Evolutionary conservation across 2,888 invertebrate species (phyloP).

Genomic region (Meganola albula): DNA sequence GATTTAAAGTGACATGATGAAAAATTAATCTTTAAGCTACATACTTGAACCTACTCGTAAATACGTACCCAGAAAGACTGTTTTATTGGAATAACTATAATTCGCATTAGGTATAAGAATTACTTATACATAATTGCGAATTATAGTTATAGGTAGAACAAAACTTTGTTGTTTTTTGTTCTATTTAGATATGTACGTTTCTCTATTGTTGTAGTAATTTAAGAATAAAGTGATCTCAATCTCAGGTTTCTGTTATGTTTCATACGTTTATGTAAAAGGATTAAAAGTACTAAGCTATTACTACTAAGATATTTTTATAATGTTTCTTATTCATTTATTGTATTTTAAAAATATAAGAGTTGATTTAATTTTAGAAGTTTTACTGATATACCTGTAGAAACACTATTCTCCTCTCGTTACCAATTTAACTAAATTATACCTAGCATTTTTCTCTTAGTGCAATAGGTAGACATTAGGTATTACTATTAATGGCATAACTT

Average conservation of each 20-base stretch:
- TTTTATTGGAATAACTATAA: constrained; percentile 1
- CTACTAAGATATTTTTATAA: constrained; percentile 1
- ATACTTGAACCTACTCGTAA: background rate
- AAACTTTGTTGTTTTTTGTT: constrained; percentile 1
- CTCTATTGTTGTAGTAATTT: constrained; percentile 2
- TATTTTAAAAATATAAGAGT: constrained; percentile 1
- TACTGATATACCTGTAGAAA: constrained; percentile 1
- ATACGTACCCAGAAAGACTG: background rate
- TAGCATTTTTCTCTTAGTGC: background rate
- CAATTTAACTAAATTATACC: constrained; percentile 1
- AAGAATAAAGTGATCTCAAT: constrained; percentile 1
- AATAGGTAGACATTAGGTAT: background rate
- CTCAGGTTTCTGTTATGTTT: background rate
- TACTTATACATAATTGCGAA: background rate
- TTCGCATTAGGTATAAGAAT: background rate
- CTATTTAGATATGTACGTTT: constrained; percentile 1
- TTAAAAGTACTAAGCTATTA: constrained; percentile 1
- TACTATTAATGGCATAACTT: background rate
- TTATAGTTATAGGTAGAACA: constrained; percentile 1
- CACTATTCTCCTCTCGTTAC: constrained; percentile 1
- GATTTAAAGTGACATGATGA: background rate
- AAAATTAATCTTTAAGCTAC: background rate
- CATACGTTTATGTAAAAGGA: constrained; percentile 1
- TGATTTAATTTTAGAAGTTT: constrained; percentile 3
- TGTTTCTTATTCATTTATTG: constrained; percentile 2